Base-by-base conservation (phyloP, 2,888 invertebrate genomes). In the Tetragonisca angustula region DNA sequence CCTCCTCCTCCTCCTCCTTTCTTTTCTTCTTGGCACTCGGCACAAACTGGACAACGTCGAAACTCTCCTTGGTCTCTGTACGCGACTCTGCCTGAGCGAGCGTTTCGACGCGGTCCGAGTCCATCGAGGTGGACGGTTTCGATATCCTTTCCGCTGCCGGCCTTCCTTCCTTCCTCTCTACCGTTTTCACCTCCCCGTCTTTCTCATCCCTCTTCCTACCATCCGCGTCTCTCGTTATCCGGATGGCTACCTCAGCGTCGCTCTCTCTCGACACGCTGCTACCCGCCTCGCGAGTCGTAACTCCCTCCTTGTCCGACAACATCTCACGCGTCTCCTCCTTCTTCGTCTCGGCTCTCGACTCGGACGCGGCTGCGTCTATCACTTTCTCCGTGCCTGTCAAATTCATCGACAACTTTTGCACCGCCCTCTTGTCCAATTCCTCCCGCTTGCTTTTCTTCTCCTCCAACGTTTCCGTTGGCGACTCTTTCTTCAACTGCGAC, bases 291-390 rank as follows among this genome's bases (percentile, higher is more conserved):
- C 89, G 87, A 0, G 87, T 87, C 5, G 88, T 81, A 3, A 90
- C 88, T 59, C 93, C 93, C 11, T 92, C 87, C 43, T 91, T 81
- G 59, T 94, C 90, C 62, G 92, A 92, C 4, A 92, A 62, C 2
- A 88, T 85, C 56, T 89, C 90, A 4, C 87, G 86, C n/a, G 77
- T 86, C 65, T 91, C 83, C 27, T 89, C 91, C 36, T 91, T 91
- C 62, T 91, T 91, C 4, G 82, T 88, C 76, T 91, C 89, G 0
- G 85, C 72, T 27, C 84, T 89, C 0, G 88, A 85, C 64, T 92
- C 89, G 1, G 89, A 89, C 4, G 92, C 92, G 24, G 87, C 86
- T 0, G 93, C 94, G 76, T 93, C 92, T 52, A 94, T 91, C 6
- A 86, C 88, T 77, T 92, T 90, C 32, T 91, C 89, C 2, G 91